These are phyloP conservation scores for Stomatorhinus walkeri DNA, from an alignment of 2,797 vertebrate genomes.

Conservation along the genomic window DNA sequence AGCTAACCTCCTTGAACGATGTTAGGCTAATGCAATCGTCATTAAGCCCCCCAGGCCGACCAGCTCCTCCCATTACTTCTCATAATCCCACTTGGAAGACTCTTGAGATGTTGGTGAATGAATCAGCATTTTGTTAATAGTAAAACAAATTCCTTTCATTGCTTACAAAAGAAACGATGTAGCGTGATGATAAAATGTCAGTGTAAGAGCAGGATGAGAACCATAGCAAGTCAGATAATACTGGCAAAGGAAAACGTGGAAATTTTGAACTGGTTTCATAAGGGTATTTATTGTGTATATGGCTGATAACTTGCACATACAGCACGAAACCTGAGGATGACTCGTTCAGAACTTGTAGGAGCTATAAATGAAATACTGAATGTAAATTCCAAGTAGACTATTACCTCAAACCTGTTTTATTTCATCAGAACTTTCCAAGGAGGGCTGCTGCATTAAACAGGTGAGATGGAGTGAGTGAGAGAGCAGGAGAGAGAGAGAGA, in stretches of 20 bases:
- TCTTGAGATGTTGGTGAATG: neutral
- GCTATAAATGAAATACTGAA: neutral
- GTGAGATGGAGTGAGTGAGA: neutral
- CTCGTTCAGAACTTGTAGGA: neutral
- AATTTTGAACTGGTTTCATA: neutral
- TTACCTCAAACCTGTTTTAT: neutral
- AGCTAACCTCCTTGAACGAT: neutral
- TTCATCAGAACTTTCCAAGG: neutral
- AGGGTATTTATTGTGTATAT: neutral
- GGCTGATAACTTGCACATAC: neutral
- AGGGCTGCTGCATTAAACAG: neutral
- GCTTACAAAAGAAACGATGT: neutral
- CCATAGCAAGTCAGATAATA: neutral
- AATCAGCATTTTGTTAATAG: constrained; percentile 1
- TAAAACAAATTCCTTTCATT: constrained; percentile 1
- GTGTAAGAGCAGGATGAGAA: neutral
- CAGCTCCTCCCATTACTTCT: constrained; percentile 7
- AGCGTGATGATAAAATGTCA: neutral
- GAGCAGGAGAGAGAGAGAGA: neutral
- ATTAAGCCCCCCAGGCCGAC: constrained; percentile 8
- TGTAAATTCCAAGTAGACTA: neutral
- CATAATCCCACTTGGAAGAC: neutral
- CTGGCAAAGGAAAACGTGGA: neutral
- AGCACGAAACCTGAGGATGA: neutral
- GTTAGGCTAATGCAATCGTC: constrained; percentile 24